phyloP scores from a whole-genome alignment of 2,113 vertebrate species.

The Rynchops niger region DNA sequence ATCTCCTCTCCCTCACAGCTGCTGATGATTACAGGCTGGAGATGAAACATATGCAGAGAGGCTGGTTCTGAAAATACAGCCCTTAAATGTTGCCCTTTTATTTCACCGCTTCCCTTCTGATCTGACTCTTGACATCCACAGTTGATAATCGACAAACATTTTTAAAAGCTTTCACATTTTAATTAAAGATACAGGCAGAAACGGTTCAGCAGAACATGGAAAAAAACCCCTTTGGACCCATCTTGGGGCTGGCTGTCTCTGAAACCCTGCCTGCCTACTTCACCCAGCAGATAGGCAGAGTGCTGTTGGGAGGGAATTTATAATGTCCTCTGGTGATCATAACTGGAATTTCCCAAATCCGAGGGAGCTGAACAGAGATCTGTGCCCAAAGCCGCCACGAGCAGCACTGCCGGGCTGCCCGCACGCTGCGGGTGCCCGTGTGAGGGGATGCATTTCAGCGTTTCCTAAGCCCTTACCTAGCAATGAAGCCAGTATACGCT shows the following conservation, averaged over 20 bases:
- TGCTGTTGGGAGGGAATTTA: background rate
- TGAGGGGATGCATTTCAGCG: background rate
- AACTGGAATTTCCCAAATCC: background rate
- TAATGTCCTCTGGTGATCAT: background rate
- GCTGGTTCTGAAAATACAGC: background rate
- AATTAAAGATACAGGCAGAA: background rate
- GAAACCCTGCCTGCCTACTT: background rate
- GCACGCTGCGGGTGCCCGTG: fast-evolving
- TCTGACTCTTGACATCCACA: background rate
- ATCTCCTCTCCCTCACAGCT: background rate
- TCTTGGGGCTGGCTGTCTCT: background rate
- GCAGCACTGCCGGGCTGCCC: fast-evolving
- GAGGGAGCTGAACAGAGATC: background rate
- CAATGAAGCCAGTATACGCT: background rate
- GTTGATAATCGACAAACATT: background rate
- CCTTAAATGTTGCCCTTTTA: background rate
- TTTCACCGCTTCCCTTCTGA: background rate
- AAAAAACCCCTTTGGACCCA: background rate
- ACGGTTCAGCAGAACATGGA: background rate
- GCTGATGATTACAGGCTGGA: background rate
- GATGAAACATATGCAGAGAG: background rate
- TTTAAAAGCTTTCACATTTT: background rate
- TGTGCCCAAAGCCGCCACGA: fast-evolving
- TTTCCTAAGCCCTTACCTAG: background rate
- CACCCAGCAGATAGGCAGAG: background rate